Evolutionary conservation across 2,113 vertebrate species (phyloP), one percentile per base, ranked within the genome.

Genomic region (Cacatua alba): DNA sequence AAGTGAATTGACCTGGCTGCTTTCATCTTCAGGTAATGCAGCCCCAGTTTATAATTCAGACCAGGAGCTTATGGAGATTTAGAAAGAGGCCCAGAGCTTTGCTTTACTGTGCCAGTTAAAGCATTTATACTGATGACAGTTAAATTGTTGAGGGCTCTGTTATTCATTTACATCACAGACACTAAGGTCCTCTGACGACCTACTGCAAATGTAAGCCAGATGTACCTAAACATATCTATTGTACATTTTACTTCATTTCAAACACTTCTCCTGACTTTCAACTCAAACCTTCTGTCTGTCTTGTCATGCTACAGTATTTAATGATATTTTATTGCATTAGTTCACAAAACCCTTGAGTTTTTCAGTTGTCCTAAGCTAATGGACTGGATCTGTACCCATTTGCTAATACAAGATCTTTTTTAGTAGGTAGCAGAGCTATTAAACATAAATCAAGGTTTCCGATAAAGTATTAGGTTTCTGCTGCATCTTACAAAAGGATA

Each of bases 151-250:
- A 93, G 93, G 96, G 97, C 98, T 98, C 99, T 99, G 98, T 98
- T 99, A 98, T 96, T 98, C 97, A 98, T 99, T 99, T 98, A 97
- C 98, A 98, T 98, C 98, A 97, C 96, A 98, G 98, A 97, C 98
- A 97, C 93, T 83, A 91, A 98, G 97, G 98, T 98, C 98, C 97
- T 98, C 98, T 88, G 96, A 97, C 91, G 98, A 98, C 98, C 97
- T 94, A 96, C 96, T 98, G 97, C 95, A 98, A 99, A 99, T 98
- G 96, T 96, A 98, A 99, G 98, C 99, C 99, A 99, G 99, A 99
- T 99, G 99, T 97, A 96, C 94, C 92, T 90, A 81, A 95, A 97
- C 97, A 90, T 97, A 95, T 95, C 95, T 96, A 92, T 94, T 92
- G 97, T 92, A 95, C 97, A 19, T 97, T 98, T 97, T 96, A 97